These are phyloP conservation scores for Siderastrea radians DNA, from an alignment of 92 coral and sea anemone genomes.

Conservation along the genomic window DNA sequence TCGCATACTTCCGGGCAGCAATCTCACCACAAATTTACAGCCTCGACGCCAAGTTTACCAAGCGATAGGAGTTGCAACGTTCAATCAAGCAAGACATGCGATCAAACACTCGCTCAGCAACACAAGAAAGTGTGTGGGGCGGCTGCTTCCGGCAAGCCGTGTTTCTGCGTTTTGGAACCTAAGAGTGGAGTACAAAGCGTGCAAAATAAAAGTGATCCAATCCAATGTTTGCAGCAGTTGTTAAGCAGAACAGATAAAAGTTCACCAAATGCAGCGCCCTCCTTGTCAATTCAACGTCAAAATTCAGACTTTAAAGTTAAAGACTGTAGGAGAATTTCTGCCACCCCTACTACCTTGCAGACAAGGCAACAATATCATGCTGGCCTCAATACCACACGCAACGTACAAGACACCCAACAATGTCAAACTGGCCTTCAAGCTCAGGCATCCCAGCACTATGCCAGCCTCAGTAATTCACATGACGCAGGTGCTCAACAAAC, in stretches of 20 bases:
- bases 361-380: not conserved
- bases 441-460: not conserved
- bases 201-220: constrained; percentile 5
- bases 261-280: too few species aligned
- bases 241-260: not conserved
- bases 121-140: constrained; percentile 47
- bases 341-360: not conserved
- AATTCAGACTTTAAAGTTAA: not conserved
- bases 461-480: not conserved
- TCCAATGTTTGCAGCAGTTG: constrained; percentile 18
- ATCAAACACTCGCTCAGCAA: not conserved
- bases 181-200: not conserved
- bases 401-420: not conserved
- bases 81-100: not conserved
- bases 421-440: not conserved
- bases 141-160: constrained; percentile 39
- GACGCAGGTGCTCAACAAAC: not conserved
- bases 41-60: not conserved
- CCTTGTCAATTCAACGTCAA: not conserved
- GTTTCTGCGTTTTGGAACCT: constrained; percentile 25
- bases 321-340: not conserved
- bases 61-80: not conserved
- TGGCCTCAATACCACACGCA: not conserved
- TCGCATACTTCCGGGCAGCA: not conserved
- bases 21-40: not conserved